Evolutionary conservation across 2,113 vertebrate species (phyloP).

Genomic region (human): GRCh38 chrX:92618501-92619000

Average conservation of each 20-base stretch:
- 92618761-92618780: slow-evolving; percentile 92
- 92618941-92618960: slow-evolving; percentile 40
- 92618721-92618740: slow-evolving; percentile 91
- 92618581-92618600: neutral
- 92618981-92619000: slow-evolving; percentile 67
- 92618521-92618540: slow-evolving; percentile 27
- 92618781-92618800: slow-evolving; percentile 83
- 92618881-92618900: slow-evolving; percentile 82
- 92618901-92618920: slow-evolving; percentile 81
- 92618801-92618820: slow-evolving; percentile 94
- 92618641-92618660: neutral
- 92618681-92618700: neutral
- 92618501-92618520: slow-evolving; percentile 28
- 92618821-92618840: slow-evolving; percentile 92
- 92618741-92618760: slow-evolving; percentile 87
- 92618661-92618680: neutral
- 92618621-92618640: neutral
- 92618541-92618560: slow-evolving; percentile 13
- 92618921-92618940: slow-evolving; percentile 95
- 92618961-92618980: slow-evolving; percentile 73
- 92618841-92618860: slow-evolving; percentile 93
- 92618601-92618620: neutral
- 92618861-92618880: slow-evolving; percentile 91
- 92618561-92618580: slow-evolving; percentile 5
- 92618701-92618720: slow-evolving; percentile 79